These are phyloP conservation scores for Griposia aprilina DNA, from an alignment of 2,888 invertebrate species.

Conservation along the genomic window DNA sequence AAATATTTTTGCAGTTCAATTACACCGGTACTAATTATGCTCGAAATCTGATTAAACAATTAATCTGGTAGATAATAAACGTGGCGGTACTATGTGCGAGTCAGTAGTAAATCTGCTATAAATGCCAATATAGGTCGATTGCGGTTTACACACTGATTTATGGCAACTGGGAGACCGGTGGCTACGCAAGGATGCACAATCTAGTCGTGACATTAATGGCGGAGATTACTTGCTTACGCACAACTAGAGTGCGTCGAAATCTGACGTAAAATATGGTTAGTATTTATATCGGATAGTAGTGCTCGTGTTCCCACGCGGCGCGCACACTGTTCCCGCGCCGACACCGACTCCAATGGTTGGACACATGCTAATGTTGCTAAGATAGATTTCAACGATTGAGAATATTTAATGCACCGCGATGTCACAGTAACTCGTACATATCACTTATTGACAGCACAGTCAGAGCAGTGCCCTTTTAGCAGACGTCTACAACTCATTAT, in stretches of 20 bases:
- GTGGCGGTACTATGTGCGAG: slow-evolving; percentile 54
- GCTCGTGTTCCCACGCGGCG: slow-evolving; percentile 85
- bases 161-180: slow-evolving; percentile 70
- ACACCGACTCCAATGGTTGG: slow-evolving; percentile 54
- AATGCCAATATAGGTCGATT: slow-evolving; percentile 74
- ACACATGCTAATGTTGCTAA: slow-evolving; percentile 62
- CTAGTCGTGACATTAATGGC: slow-evolving; percentile 84
- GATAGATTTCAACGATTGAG: slow-evolving; percentile 58
- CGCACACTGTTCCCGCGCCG: slow-evolving; percentile 39
- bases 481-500: slow-evolving; percentile 1
- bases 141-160: slow-evolving; percentile 75
- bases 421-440: slow-evolving; percentile 35
- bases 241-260: slow-evolving; percentile 82
- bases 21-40: slow-evolving; percentile 67
- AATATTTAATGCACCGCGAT: slow-evolving; percentile 51
- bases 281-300: slow-evolving; percentile 73
- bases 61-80: slow-evolving; percentile 69
- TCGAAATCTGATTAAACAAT: slow-evolving; percentile 71
- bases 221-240: slow-evolving; percentile 78
- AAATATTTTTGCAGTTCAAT: slow-evolving; percentile 73
- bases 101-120: slow-evolving; percentile 64
- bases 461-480: slow-evolving; percentile 24
- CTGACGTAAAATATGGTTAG: slow-evolving; percentile 84
- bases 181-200: slow-evolving; percentile 84
- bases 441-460: slow-evolving; percentile 42